Conservation (phyloP, 2,888 invertebrate genomes). For the Microplitis deprimator region DNA sequence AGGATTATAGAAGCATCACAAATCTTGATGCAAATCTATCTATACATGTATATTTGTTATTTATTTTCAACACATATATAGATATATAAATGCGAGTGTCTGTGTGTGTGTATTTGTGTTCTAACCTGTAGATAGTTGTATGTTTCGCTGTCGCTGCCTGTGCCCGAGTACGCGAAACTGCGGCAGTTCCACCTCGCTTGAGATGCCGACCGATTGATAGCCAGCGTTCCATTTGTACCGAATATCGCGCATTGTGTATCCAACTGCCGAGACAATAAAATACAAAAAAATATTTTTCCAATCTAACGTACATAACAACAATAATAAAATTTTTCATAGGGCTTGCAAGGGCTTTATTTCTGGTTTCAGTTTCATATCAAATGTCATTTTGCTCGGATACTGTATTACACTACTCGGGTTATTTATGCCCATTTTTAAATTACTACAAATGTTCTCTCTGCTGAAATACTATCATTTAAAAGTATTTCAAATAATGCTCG, state of each 20-base stretch:
- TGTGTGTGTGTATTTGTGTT: slow-evolving; percentile 52
- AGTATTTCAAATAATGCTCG: no score
- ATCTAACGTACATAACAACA: slow-evolving; percentile 69
- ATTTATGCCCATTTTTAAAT: not conserved
- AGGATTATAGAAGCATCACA: not conserved
- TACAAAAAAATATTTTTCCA: slow-evolving; percentile 68
- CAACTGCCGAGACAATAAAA: slow-evolving; percentile 80
- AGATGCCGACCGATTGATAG: slow-evolving; percentile 93
- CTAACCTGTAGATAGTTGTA: slow-evolving; percentile 95
- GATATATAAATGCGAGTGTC: no score
- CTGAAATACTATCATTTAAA: not conserved
- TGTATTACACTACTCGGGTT: slow-evolving; percentile 14
- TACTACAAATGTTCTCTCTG: slow-evolving; percentile 1
- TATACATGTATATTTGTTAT: no score
- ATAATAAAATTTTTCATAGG: not conserved
- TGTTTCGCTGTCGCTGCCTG: slow-evolving; percentile 94
- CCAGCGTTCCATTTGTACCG: slow-evolving; percentile 97
- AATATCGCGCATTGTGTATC: slow-evolving; percentile 98
- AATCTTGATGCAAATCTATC: slow-evolving; percentile 22
- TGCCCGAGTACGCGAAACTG: slow-evolving; percentile 98
- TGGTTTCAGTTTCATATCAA: not conserved
- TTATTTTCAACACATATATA: no score
- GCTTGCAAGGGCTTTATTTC: not conserved
- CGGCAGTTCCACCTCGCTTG: slow-evolving; percentile 95
- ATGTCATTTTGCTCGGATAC: not conserved